Conservation (phyloP, 2,888 invertebrate genomes). For the Plagodis dolabraria region DNA sequence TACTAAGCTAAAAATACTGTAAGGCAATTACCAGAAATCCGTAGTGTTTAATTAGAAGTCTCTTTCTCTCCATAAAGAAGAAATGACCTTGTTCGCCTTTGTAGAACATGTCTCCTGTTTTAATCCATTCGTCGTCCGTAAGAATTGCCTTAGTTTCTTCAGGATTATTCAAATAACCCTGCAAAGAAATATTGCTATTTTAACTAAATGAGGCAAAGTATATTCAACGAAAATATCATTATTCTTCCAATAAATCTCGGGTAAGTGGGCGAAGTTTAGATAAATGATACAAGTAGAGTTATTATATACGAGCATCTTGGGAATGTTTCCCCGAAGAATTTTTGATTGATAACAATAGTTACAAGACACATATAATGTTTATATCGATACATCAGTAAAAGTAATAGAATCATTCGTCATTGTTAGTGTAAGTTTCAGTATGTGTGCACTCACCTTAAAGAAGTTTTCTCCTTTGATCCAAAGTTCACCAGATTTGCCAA, state of each 20-base stretch:
- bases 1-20: not conserved
- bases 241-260: slow-evolving; percentile 26
- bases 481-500: slow-evolving; percentile 50
- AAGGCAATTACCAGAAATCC: slow-evolving; percentile 46
- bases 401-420: not conserved
- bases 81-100: slow-evolving; percentile 50
- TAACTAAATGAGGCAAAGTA: slow-evolving; percentile 11
- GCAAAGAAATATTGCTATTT: slow-evolving; percentile 24
- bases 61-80: slow-evolving; percentile 56
- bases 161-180: slow-evolving; percentile 59
- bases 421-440: not conserved
- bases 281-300: slow-evolving; percentile 28
- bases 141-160: slow-evolving; percentile 53
- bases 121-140: slow-evolving; percentile 58
- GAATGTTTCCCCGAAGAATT: slow-evolving; percentile 12
- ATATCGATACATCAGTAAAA: no score
- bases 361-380: slow-evolving; percentile 1
- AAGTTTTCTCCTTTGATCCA: slow-evolving; percentile 57
- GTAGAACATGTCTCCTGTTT: slow-evolving; percentile 59
- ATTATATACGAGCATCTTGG: slow-evolving; percentile 22
- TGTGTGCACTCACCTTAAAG: slow-evolving; percentile 50
- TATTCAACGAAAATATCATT: slow-evolving; percentile 23
- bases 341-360: slow-evolving; percentile 23
- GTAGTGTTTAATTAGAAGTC: slow-evolving; percentile 56
- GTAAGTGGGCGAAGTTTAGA: slow-evolving; percentile 25